Conservation (phyloP, 2,113 vertebrate genomes). For the Cisticola juncidis region DNA sequence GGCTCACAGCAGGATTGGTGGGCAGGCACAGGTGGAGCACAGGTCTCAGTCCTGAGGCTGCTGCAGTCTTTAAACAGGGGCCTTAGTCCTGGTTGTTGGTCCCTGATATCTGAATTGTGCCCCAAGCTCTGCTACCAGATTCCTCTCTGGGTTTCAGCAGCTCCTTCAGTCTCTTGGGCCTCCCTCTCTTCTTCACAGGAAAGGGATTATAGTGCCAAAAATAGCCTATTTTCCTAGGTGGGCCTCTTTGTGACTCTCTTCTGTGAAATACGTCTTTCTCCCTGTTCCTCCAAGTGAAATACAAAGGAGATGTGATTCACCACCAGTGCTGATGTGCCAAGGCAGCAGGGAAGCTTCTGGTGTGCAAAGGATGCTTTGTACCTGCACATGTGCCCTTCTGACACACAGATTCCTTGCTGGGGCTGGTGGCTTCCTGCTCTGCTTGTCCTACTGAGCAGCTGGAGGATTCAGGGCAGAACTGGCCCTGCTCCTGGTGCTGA, state of each 20-base stretch:
- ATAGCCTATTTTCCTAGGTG: neutral
- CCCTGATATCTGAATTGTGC: neutral
- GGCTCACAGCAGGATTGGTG: neutral
- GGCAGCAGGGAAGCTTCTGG: neutral
- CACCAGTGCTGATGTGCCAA: neutral
- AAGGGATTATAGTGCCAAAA: neutral
- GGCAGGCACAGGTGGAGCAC: neutral
- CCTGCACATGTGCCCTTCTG: neutral
- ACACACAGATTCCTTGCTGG: neutral
- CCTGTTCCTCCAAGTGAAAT: neutral
- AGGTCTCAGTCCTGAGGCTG: neutral
- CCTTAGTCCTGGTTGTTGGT: neutral
- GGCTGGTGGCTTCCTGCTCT: neutral
- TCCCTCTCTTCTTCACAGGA: neutral
- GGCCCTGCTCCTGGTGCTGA: neutral
- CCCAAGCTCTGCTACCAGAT: neutral
- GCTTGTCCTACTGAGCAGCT: neutral
- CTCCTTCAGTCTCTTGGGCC: neutral
- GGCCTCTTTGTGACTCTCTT: slow-evolving; percentile 4
- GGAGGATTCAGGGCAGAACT: neutral
- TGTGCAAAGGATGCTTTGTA: neutral
- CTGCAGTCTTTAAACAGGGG: neutral
- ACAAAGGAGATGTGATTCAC: slow-evolving; percentile 8
- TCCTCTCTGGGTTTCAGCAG: neutral
- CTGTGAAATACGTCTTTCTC: neutral